Percentiles rank a stretch among this genome's conserved stretches.
These are phyloP conservation scores for Micronisus gabar DNA, from an alignment of 2,113 vertebrate species.

Conservation along the genomic window DNA sequence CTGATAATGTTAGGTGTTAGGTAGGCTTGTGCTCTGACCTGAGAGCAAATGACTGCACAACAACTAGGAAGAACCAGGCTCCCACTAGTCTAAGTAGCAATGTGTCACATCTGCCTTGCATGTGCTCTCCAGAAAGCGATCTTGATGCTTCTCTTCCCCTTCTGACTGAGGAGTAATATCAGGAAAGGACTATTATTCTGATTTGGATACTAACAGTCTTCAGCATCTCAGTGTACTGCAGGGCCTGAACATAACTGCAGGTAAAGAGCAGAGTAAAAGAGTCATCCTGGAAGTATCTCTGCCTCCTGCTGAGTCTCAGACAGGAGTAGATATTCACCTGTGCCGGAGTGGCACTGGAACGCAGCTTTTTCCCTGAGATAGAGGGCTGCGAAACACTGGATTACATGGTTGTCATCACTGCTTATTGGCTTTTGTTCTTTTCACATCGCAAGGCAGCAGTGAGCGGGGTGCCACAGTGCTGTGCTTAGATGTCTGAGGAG, in stretches of 20 bases:
- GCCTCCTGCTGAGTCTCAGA: slow-evolving; percentile 21
- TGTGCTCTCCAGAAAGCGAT: background rate
- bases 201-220: background rate
- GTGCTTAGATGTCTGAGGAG: background rate
- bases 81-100: background rate
- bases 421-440: slow-evolving; percentile 47
- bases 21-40: background rate
- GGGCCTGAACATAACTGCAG: background rate
- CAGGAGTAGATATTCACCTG: background rate
- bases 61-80: background rate
- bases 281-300: background rate
- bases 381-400: slow-evolving; percentile 4
- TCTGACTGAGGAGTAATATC: background rate
- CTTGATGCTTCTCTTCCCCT: background rate
- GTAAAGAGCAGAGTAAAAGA: background rate
- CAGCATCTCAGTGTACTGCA: background rate
- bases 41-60: background rate
- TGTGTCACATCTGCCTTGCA: background rate
- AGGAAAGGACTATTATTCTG: background rate
- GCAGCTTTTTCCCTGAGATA: slow-evolving; percentile 24
- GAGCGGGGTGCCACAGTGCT: background rate
- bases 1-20: background rate
- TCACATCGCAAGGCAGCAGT: background rate
- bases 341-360: background rate
- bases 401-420: slow-evolving; percentile 42